Conservation (phyloP, 2,888 invertebrate genomes). For the Meiosimyza decipiens region DNA sequence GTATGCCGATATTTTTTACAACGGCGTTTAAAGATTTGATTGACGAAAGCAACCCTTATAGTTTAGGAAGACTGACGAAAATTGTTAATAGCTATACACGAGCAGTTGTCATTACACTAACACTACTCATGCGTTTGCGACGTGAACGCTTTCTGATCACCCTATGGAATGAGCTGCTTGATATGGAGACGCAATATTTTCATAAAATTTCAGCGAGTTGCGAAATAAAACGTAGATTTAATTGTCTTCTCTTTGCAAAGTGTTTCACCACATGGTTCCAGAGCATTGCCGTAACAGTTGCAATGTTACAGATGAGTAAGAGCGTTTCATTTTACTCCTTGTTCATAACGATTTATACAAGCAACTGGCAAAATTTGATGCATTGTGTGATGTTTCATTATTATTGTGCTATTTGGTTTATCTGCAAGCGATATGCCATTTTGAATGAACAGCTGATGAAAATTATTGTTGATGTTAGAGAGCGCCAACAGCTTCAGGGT, state of each 20-base stretch:
- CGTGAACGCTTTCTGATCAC: neutral
- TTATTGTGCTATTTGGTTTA: neutral
- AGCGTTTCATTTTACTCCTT: neutral
- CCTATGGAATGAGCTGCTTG: neutral
- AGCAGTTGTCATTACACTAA: neutral
- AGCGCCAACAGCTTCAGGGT: neutral
- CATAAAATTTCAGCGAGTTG: neutral
- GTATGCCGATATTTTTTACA: neutral
- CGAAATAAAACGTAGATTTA: neutral
- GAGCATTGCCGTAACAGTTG: neutral
- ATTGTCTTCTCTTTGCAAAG: neutral
- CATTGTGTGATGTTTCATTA: neutral
- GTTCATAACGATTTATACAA: neutral
- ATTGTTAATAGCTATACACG: neutral
- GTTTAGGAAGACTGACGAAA: neutral
- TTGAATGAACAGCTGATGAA: neutral
- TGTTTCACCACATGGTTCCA: neutral
- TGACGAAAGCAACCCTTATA: neutral
- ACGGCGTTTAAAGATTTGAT: neutral
- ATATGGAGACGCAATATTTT: neutral
- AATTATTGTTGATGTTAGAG: neutral
- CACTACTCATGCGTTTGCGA: neutral
- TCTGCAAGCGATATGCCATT: neutral
- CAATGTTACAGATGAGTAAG: neutral
- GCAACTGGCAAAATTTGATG: neutral